Base-by-base conservation (phyloP, 2,113 vertebrate species). In the Ptilorrhoa leucosticta region DNA sequence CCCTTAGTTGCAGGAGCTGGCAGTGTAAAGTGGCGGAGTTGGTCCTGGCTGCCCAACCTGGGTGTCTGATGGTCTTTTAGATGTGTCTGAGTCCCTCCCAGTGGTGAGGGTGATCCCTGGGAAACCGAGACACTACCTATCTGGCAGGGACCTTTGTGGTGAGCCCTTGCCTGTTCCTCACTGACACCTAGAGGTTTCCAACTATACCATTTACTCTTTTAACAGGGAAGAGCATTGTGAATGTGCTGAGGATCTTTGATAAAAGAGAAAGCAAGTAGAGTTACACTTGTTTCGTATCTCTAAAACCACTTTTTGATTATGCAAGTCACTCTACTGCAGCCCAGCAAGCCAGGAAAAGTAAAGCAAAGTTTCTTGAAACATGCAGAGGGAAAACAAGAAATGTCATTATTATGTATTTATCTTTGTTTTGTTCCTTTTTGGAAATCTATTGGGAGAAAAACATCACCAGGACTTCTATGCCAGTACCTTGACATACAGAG, bases 71-170 rank as follows among this genome's bases (percentile, higher is more conserved):
- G 33, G 24, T 54, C 20, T 73, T 73, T 65, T 1, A 10, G 20
- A 11, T n/a, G 40, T 45, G 60, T 48, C 45, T 40, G 47, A 23
- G 30, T 72, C 16, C 31, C 1, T 76, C 19, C 15, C 3, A 1
- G 15, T 15, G 70, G 21, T 3, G 2, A 80, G 35, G 23, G 11
- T 0, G 3, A n/a, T 65, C 54, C 26, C n/a, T 37, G 26, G 54
- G 26, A 80, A 86, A 35, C 37, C 0, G 0, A 64, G 69, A 48
- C 37, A 12, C 15, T 47, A 37, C 27, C 30, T 47, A 0, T 47
- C 61, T 68, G 39, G 15, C 31, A 27, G 12, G 35, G 16, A 26
- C 19, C 20, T 82, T 58, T 35, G 15, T 40, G 66, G 31, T 44
- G 19, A 82, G 21, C 19, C 31, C 51, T 23, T 64, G 31, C 39